phyloP scores from a whole-genome alignment of 1,140 invertebrate species.

The Ceratoteleas bidentatus region DNA sequence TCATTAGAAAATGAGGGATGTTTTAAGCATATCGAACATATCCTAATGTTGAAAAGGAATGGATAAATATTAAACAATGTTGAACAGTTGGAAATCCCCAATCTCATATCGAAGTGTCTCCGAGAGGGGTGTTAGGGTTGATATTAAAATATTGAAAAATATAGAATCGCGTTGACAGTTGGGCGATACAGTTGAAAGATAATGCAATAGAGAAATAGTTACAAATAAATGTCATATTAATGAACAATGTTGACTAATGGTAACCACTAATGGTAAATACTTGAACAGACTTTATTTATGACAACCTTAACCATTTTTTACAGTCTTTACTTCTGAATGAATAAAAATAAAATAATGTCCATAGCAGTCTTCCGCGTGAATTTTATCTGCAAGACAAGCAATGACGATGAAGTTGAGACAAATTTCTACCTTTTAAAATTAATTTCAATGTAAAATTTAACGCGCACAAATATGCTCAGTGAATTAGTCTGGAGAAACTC shows the following conservation, averaged over 20 bases:
- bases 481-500: too few species aligned
- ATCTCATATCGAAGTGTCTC: conserved; percentile 9
- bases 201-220: conserved; percentile 23
- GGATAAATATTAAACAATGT: conserved; percentile 34
- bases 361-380: too few species aligned
- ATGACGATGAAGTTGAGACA: too few species aligned
- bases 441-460: too few species aligned
- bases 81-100: conserved; percentile 6
- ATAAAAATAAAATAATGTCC: too few species aligned
- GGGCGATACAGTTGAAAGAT: conserved; percentile 1
- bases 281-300: too few species aligned
- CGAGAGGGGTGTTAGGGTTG: conserved; percentile 5
- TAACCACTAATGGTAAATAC: conserved; percentile 26
- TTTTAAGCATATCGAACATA: background rate
- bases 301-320: too few species aligned
- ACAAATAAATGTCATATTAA: conserved; percentile 8
- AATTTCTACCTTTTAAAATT: too few species aligned
- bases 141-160: conserved; percentile 33
- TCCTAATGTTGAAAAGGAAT: conserved; percentile 42
- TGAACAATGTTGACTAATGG: conserved; percentile 36
- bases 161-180: conserved; percentile 25
- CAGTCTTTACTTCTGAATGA: too few species aligned
- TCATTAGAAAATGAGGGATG: too few species aligned
- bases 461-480: too few species aligned
- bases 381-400: too few species aligned